Evolutionary conservation across 2,113 vertebrate genomes (phyloP), one percentile per base, ranked within the genome.

Genomic region (Elephas maximus): DNA sequence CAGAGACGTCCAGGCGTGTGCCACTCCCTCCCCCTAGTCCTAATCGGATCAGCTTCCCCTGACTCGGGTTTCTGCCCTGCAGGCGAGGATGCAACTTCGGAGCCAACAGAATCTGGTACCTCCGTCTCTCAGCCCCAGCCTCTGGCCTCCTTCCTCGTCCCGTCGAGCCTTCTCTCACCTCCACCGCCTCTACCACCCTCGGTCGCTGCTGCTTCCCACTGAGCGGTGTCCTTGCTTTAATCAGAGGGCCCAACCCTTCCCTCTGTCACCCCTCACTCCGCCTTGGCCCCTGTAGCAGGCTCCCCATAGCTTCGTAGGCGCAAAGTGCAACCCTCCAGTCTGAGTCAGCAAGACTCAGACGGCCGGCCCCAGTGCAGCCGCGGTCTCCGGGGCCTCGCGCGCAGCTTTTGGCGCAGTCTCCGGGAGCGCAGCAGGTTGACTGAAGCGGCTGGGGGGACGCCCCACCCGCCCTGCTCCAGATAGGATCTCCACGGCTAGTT

Each of bases 401-500:
- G 26, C 91, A 80, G 95, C 91, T 86, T 98, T 97, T 67, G 93
- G 88, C 41, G 33, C 3, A 67, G 96, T 96, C 79, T 78, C 93
- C 97, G 94, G 89, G 95, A 90, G 86, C 86, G 77, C 95, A 96
- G 96, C 95, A 94, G 51, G 30, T 77, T 57, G 82, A 37, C 51
- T 96, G 94, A 96, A 95, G 91, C 74, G 89, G 74, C 20, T 28
- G 20, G 5, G 76, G 80, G 33, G 57, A 5, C 3, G 78, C 20
- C 45, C 5, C 4, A 74, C 21, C 9, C 28, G 1, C 1, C 5
- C 5, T 18, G 2, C 15, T 12, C n/a, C 0, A 6, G 95, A 33
- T 90, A 96, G 91, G 88, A 71, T 93, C 90, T 90, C 88, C 76
- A 51, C 63, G 95, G 93, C 95, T 96, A 63, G 83, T 96, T 98